Base-by-base conservation (phyloP, 2,888 invertebrate genomes). In the Pristionchus entomophagus region DNA sequence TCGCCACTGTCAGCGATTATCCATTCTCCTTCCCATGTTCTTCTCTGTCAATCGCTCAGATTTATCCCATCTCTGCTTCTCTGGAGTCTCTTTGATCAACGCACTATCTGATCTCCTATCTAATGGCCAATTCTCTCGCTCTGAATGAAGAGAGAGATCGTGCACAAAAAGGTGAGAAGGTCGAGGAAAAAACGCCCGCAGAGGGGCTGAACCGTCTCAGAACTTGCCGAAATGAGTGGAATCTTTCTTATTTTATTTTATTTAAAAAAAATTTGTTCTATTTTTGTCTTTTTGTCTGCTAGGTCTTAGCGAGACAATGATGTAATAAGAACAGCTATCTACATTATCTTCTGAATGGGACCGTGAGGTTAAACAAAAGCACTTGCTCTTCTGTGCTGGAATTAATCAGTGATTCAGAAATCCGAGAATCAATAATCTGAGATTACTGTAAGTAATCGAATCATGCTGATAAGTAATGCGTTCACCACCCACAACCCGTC, bases 11-110 rank as follows among this genome's bases (percentile, higher is more conserved):
- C 45, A 10, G 14, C 65, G 65, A 65, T 65, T 65, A 65, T 14
- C 65, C 65, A 65, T 35, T 65, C 19, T 65, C 62, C 26, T 26
- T 56, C 59, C 35, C 65, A 35, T 65, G 65, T 65, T 65, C 65
- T 65, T 6, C 65, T 65, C 65, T 65, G 35, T 62, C 62, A 62
- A 62, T 62, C 62, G 12, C 65, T 65, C 65, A 65, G 65, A 65
- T 65, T 65, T 65, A 65, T 65, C 65, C 65, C 35, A 65, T 65
- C 65, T 65, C 65, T 65, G 22, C 35, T 22, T 65, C 65, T 65
- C 35, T 65, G 1, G 6, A 0, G 1, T 65, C 65, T 65, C 65
- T 35, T 22, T 17, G 6, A 65, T 65, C 65, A 17, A 6, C 65
- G 2, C 6, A 4, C 35, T 65, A 32, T 65, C 65, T 65, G 19